Evolutionary conservation across 2,113 vertebrate genomes (phyloP).

Genomic region (Notechis scutatus): DNA sequence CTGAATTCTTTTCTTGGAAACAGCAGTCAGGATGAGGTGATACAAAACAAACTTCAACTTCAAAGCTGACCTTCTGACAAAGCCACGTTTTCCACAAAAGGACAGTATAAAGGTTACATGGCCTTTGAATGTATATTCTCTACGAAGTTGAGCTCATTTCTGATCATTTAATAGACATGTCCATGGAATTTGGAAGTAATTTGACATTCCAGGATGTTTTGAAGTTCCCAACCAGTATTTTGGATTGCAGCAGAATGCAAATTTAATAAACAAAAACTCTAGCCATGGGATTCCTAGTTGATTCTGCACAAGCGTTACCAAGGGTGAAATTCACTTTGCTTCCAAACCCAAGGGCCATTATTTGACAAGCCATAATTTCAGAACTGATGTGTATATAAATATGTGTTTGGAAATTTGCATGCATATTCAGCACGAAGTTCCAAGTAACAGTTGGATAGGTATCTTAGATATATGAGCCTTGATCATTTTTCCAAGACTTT

Average conservation of each 20-base stretch:
- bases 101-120: neutral
- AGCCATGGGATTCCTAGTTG: neutral
- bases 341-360: neutral
- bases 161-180: neutral
- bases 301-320: neutral
- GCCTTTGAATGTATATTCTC: neutral
- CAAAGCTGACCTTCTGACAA: neutral
- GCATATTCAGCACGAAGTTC: conserved; percentile 7
- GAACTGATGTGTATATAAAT: neutral
- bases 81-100: neutral
- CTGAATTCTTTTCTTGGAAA: neutral
- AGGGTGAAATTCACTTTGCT: neutral
- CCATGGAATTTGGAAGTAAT: neutral
- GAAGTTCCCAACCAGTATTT: neutral
- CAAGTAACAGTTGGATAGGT: conserved; percentile 27
- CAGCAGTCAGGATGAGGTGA: neutral
- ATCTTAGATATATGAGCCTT: conserved; percentile 34
- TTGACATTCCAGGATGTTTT: neutral
- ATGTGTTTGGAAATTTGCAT: neutral
- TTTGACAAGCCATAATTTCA: neutral
- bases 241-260: neutral
- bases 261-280: neutral
- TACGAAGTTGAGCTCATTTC: neutral
- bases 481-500: conserved; percentile 40
- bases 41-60: neutral